Conservation (phyloP, 2,113 vertebrate genomes). For the Turnix velox region DNA sequence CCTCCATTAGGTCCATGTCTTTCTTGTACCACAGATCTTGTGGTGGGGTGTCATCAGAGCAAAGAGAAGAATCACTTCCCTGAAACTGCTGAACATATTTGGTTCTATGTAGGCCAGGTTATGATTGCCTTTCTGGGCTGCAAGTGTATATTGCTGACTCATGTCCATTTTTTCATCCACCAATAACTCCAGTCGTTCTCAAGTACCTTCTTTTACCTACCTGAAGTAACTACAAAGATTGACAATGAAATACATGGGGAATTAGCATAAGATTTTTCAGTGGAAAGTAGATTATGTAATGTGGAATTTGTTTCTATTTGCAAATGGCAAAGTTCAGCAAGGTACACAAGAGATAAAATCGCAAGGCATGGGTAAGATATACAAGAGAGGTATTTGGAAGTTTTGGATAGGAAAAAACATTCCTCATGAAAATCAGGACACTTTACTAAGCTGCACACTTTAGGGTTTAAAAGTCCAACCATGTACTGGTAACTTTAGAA, state of each 20-base stretch:
- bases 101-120: not conserved
- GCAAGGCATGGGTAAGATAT: not conserved
- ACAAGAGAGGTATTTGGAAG: not conserved
- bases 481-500: not conserved
- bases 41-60: rapidly evolving
- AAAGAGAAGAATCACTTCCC: not conserved
- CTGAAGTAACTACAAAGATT: not conserved
- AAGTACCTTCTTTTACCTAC: not conserved
- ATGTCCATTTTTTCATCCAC: not conserved
- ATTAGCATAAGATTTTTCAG: not conserved
- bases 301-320: not conserved
- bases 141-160: rapidly evolving
- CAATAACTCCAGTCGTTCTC: not conserved
- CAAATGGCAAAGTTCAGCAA: not conserved
- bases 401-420: not conserved
- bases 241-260: not conserved
- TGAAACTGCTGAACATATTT: rapidly evolving
- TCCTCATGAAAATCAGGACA: not conserved
- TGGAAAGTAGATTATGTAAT: not conserved
- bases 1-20: not conserved
- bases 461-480: not conserved
- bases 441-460: not conserved
- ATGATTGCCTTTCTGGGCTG: not conserved
- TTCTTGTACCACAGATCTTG: not conserved
- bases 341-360: not conserved